These are phyloP conservation scores for Ashinkailepas kermadecensis DNA, from an alignment of 2,888 invertebrate species.

Conservation along the genomic window DNA sequence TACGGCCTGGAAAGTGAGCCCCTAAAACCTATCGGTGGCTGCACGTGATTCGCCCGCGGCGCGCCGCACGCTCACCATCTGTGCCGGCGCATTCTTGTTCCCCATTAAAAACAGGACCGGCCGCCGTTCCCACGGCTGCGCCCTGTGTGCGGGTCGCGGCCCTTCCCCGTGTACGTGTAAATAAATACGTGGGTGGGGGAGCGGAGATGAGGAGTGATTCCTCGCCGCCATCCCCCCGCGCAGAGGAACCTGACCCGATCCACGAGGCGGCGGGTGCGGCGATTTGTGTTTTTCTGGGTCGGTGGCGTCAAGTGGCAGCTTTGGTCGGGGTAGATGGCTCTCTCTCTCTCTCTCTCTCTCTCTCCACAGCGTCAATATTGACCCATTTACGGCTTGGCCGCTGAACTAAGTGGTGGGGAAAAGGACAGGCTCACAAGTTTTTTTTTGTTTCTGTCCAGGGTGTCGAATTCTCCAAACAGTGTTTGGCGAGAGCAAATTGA, in stretches of 20 bases:
- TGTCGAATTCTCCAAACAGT: too few relatives aligned
- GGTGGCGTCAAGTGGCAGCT: not conserved
- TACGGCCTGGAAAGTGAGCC: constrained; percentile 5
- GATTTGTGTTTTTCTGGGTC: constrained; percentile 19
- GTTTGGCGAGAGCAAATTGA: not conserved
- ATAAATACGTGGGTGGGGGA: not conserved
- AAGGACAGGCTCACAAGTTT: not conserved
- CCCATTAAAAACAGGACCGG: not conserved
- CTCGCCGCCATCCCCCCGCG: not conserved
- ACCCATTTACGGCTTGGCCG: not conserved
- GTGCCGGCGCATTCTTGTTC: not conserved
- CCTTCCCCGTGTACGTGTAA: constrained; percentile 9
- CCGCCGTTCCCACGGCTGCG: not conserved
- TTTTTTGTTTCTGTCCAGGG: not conserved
- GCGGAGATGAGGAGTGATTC: not conserved
- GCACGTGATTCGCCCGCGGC: constrained; percentile 9
- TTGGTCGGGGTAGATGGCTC: too few relatives aligned
- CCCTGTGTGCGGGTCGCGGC: not conserved
- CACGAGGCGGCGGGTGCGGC: not conserved
- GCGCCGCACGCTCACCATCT: constrained; percentile 10
- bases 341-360: too few relatives aligned
- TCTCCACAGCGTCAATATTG: not conserved
- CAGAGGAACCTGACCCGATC: not conserved
- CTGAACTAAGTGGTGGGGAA: not conserved
- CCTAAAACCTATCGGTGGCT: not conserved